Percentiles rank a stretch among this genome's conserved stretches.
Conservation (phyloP, 1,140 invertebrate genomes). For the Apis cerana region DNA sequence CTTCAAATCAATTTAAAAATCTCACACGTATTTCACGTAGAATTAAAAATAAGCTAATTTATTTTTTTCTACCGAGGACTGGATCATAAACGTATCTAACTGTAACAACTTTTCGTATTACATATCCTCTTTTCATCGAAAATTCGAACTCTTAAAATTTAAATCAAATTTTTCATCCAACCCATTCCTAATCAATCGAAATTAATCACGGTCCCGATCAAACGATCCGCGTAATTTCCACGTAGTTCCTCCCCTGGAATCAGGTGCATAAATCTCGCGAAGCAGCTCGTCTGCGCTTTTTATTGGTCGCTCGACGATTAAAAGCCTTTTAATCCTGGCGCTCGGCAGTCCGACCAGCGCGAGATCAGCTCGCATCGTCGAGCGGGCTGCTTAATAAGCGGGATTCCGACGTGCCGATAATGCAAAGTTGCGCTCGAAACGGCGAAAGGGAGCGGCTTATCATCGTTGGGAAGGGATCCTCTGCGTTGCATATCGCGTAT, state of each 20-base stretch:
- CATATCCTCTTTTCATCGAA: too few relatives aligned
- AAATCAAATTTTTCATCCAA: too few relatives aligned
- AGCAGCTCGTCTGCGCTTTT: not conserved
- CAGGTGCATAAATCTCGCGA: constrained; percentile 11
- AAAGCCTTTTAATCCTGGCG: constrained; percentile 8
- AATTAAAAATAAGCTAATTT: too few relatives aligned
- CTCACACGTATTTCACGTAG: too few relatives aligned
- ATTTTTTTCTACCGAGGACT: too few relatives aligned
- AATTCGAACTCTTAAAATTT: too few relatives aligned
- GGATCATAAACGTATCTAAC: too few relatives aligned
- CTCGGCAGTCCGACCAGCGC: not conserved
- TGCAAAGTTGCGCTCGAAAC: constrained; percentile 49
- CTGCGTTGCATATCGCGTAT: constrained; percentile 37
- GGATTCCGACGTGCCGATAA: constrained; percentile 48
- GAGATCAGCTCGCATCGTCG: constrained; percentile 26
- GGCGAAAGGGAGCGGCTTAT: constrained; percentile 50
- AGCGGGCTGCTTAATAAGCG: constrained; percentile 40
- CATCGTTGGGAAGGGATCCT: constrained; percentile 41
- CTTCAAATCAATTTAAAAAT: too few relatives aligned
- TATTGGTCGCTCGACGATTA: constrained; percentile 7
- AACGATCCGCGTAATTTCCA: not conserved
- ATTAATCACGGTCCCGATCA: too few relatives aligned
- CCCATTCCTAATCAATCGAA: too few relatives aligned
- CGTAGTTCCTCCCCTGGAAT: not conserved
- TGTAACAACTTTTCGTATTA: too few relatives aligned